Conservation (phyloP, 2,113 vertebrate species). For the Myodes glareolus region DNA sequence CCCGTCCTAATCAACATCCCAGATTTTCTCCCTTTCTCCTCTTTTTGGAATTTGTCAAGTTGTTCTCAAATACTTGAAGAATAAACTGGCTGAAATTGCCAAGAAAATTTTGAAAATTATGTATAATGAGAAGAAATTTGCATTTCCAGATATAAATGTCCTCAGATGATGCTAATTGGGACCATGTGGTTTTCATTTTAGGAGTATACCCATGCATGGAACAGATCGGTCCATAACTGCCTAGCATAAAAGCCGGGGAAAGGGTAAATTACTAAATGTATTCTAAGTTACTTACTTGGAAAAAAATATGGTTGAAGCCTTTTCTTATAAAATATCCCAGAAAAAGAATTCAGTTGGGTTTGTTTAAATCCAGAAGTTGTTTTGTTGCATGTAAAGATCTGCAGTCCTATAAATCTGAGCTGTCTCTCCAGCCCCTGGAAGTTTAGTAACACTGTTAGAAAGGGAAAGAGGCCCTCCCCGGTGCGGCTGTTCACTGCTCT, state of each 20-base stretch:
- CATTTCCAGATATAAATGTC: slow-evolving; percentile 66
- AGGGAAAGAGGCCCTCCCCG: not conserved
- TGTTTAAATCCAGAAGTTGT: not conserved
- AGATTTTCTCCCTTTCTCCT: slow-evolving; percentile 41
- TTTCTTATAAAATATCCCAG: not conserved
- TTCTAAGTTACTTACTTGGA: slow-evolving; percentile 30
- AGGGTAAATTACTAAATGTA: not conserved
- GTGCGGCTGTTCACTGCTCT: not conserved
- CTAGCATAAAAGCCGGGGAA: not conserved
- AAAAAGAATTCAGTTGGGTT: slow-evolving; percentile 43
- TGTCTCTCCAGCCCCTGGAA: not conserved
- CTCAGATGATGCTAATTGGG: slow-evolving; percentile 63
- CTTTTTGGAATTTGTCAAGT: slow-evolving; percentile 64
- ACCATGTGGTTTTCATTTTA: slow-evolving; percentile 35
- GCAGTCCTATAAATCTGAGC: not conserved
- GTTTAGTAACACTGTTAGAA: slow-evolving; percentile 36
- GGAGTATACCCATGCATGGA: not conserved
- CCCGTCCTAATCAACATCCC: slow-evolving; percentile 35
- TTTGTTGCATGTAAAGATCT: slow-evolving; percentile 15
- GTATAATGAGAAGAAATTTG: slow-evolving; percentile 69
- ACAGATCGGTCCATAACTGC: slow-evolving; percentile 21
- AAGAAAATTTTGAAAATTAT: slow-evolving; percentile 72
- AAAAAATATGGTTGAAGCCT: slow-evolving; percentile 34
- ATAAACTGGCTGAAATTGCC: slow-evolving; percentile 65
- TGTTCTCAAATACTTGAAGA: slow-evolving; percentile 71